Evolutionary conservation across 2,888 invertebrate species (phyloP), one percentile per base, ranked within the genome.

Genomic region (Apotomis betuletana): DNA sequence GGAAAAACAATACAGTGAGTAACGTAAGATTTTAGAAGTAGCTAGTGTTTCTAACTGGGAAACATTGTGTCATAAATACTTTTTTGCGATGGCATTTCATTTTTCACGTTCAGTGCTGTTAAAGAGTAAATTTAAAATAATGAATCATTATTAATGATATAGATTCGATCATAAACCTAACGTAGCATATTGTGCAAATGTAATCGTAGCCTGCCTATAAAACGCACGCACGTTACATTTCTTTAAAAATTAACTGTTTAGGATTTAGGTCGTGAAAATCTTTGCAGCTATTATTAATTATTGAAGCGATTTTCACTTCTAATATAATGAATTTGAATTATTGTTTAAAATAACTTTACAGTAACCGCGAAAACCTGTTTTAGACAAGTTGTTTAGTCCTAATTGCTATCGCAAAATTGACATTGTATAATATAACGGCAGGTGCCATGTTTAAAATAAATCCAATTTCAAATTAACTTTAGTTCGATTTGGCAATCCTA

Each of bases 381-480:
- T 12, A 6, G 41, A 12, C 27, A 59, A 51, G 44, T 44, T 64
- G 58, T 59, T 10, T 15, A 38, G 51, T 15, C 38, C 15, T 41
- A 15, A 59, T 44, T 64, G 55, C 44, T 64, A 46, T n/a, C 38
- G 38, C 44, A 59, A 67, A 67, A 59, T 38, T 41, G 10, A 58
- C 36, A 3, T 38, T 36, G 49, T 46, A 51, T 13, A 27, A 49
- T 49, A 57, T 51, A 38, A 49, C 57, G 36, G 13, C 38, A 12
- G 51, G 38, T 51, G 49, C 49, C 9, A 51, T 13, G 44, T 58
- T 59, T 63, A 41, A 41, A 41, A 41, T 51, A 51, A 58, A 38
- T 59, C 13, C 36, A 15, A 67, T 38, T 67, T 13, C 13, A 4
- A 46, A 46, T 36, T 27, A 51, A 41, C 38, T 67, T 38, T 12